Evolutionary conservation across 2,888 invertebrate genomes (phyloP), one percentile per base, ranked within the genome.

Genomic region (Spilarctia lutea): DNA sequence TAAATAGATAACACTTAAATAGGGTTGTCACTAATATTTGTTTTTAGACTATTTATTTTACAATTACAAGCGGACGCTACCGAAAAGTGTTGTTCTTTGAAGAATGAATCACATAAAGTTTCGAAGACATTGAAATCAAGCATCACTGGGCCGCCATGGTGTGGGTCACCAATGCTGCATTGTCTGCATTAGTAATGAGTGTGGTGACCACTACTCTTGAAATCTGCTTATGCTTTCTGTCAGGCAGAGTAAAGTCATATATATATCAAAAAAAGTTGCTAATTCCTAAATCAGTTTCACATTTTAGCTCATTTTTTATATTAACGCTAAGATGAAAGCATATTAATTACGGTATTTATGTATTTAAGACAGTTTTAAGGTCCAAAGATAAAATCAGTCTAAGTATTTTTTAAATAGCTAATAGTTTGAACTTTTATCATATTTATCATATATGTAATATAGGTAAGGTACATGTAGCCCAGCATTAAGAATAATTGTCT

Each of bases 1-100:
- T 84, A 80, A 84, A 84, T 81, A 79, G 85, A 86, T 85, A 85
- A 75, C 74, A 73, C n/a, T 48, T 30, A 35, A 0, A 20, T 39
- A 83, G 81, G 83, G 83, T 56, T 84, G 84, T 68, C 79, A 39
- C 63, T 39, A 42, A 35, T 33, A 56, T 56, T n/a, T 56, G 13
- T 1, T 33, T 1, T 52, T 33, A 3, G 35, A 13, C 24, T 68
- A 33, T 7, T 52, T 24, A 35, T 11, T 52, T 24, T 35, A n/a
- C 35, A 27, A 18, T 63, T 2, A 63, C 16, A n/a, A 56, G 11
- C 16, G 16, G n/a, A 35, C 18, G 35, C 68, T 35, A 69, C n/a
- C 56, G 33, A n/a, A 56, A 20, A 16, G 8, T 69, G 20, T 16
- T 4, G 24, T 35, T 27, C n/a, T 35, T 24, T 35, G n/a, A 16